Conservation (phyloP, 1,140 invertebrate species). For the Formica exsecta region DNA sequence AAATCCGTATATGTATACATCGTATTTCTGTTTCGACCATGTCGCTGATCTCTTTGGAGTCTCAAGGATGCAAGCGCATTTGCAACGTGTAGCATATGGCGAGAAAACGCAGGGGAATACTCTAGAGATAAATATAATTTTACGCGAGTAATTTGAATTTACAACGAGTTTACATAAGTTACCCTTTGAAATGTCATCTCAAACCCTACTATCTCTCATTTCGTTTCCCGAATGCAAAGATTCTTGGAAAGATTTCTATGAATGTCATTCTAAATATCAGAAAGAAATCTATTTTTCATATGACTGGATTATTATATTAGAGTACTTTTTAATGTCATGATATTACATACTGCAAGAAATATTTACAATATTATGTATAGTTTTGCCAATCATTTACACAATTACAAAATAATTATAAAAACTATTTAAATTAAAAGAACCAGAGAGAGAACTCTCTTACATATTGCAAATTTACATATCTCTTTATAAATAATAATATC, state of each 20-base stretch:
- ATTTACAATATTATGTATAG: neutral
- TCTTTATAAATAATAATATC: neutral
- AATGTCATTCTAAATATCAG: conserved; percentile 36
- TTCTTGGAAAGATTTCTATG: conserved; percentile 1
- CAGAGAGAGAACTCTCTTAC: neutral
- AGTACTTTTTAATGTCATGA: neutral
- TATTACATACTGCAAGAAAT: neutral
- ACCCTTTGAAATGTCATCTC: neutral
- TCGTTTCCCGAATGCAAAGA: neutral
- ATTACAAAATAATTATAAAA: neutral
- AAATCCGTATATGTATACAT: neutral
- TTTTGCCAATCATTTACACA: neutral
- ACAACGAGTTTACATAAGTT: conserved; percentile 6
- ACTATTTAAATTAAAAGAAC: neutral
- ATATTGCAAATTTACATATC: neutral
- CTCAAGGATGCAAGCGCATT: neutral
- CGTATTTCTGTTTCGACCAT: neutral
- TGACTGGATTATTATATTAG: conserved; percentile 1
- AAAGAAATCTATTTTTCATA: neutral
- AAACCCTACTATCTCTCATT: neutral
- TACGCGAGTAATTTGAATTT: conserved; percentile 10
- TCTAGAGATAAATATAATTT: conserved; percentile 22
- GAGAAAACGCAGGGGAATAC: neutral
- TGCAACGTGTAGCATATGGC: neutral
- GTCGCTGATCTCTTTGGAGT: neutral